A percentile compares a stretch with the other conserved stretches of the same genome.
phyloP scores from a whole-genome alignment of 2,888 invertebrate species.

The Epistrophe grossulariae region DNA sequence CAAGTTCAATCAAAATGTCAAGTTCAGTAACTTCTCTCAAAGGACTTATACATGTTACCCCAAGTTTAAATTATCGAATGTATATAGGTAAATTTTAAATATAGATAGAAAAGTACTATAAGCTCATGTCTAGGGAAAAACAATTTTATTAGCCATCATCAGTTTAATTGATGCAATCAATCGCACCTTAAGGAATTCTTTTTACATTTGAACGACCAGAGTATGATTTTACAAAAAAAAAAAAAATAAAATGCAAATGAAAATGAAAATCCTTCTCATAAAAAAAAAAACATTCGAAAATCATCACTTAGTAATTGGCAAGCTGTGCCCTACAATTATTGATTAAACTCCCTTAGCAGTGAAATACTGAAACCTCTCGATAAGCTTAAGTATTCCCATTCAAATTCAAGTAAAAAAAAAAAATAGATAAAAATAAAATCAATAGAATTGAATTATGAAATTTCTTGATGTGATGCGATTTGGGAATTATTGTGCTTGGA shows the following conservation, averaged over 20 bases:
- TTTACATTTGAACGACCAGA: slow-evolving; percentile 3
- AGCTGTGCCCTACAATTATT: slow-evolving; percentile 38
- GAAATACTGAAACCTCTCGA: slow-evolving; percentile 21
- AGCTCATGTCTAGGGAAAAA: slow-evolving; percentile 5
- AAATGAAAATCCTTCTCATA: background rate
- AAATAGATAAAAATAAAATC: slow-evolving; percentile 31
- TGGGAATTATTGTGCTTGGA: slow-evolving; percentile 19
- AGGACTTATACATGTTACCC: too few species aligned
- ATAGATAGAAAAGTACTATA: background rate
- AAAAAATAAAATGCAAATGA: background rate
- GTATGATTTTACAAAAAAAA: slow-evolving; percentile 32
- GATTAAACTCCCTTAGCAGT: slow-evolving; percentile 24
- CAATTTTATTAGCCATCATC: slow-evolving; percentile 63
- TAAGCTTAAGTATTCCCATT: slow-evolving; percentile 40
- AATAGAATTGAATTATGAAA: slow-evolving; percentile 54
- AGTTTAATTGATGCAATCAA: slow-evolving; percentile 69
- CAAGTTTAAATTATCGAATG: too few species aligned
- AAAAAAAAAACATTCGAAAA: background rate
- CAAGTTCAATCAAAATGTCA: too few species aligned
- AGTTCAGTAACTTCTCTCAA: too few species aligned
- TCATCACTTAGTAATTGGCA: slow-evolving; percentile 34
- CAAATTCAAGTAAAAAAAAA: slow-evolving; percentile 5
- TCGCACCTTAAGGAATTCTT: slow-evolving; percentile 30
- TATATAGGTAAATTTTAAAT: too few species aligned
- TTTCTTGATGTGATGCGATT: background rate